Percentiles rank a stretch among this genome's conserved stretches.
Conservation (phyloP, 2,113 vertebrate species). For the Drymodes brunneopygia region DNA sequence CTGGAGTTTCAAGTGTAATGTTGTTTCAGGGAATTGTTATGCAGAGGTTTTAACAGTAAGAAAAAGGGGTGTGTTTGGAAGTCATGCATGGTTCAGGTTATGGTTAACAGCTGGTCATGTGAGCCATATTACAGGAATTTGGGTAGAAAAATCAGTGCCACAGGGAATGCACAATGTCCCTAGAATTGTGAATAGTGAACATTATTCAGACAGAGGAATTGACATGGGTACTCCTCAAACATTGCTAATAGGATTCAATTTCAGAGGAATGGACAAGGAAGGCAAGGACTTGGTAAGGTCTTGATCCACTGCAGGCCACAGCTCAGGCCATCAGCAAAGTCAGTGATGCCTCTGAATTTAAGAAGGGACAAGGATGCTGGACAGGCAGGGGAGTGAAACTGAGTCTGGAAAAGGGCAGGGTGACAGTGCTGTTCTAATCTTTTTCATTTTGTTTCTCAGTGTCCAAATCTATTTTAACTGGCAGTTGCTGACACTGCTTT, state of each 20-base stretch:
- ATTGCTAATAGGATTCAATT: neutral
- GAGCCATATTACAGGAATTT: neutral
- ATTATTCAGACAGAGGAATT: neutral
- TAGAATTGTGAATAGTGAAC: neutral
- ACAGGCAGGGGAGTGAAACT: neutral
- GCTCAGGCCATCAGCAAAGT: neutral
- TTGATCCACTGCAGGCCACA: neutral
- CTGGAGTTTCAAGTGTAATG: neutral
- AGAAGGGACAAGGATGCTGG: neutral
- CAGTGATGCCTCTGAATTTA: neutral
- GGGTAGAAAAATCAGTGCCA: neutral
- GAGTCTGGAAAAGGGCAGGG: neutral
- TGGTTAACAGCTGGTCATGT: neutral
- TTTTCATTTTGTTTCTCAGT: neutral
- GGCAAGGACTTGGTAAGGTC: neutral
- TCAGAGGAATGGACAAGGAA: neutral
- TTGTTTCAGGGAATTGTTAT: neutral
- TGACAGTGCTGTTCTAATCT: neutral
- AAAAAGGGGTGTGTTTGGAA: neutral
- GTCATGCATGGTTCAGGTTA: neutral
- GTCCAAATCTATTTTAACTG: neutral
- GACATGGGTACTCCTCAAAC: conserved; percentile 48
- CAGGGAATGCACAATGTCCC: accelerated
- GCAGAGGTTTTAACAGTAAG: neutral
- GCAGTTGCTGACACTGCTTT: neutral